Conservation (phyloP, 2,888 invertebrate genomes). For the Buathra laborator region DNA sequence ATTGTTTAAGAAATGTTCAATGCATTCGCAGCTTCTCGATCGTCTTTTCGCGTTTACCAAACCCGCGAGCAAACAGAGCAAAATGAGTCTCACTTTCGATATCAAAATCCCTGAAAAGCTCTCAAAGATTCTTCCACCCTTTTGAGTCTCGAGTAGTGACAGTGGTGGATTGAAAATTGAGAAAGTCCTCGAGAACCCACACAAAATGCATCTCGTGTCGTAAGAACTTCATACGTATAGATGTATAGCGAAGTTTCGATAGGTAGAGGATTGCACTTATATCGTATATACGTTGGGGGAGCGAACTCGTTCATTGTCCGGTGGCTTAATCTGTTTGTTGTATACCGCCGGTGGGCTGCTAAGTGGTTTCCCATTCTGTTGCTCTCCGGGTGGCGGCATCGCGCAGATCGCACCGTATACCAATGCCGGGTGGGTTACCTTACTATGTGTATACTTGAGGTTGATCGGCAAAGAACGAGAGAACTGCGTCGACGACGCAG, state of each 20-base stretch:
- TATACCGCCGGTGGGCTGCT: constrained; percentile 82
- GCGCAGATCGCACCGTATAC: constrained; percentile 11
- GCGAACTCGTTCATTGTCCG: constrained; percentile 78
- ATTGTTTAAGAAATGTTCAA: too few species aligned
- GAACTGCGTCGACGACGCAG: constrained; percentile 40
- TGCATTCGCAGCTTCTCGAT: not conserved
- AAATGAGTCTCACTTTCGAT: not conserved
- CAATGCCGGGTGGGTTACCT: not conserved
- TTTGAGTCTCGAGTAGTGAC: constrained; percentile 5
- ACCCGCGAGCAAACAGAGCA: not conserved
- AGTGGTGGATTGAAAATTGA: not conserved
- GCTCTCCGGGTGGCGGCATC: constrained; percentile 58
- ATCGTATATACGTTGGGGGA: constrained; percentile 49
- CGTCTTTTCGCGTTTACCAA: not conserved
- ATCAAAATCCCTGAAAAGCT: not conserved
- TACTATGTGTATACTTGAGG: not conserved
- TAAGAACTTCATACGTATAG: constrained; percentile 6
- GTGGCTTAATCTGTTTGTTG: constrained; percentile 84
- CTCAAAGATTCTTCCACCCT: not conserved
- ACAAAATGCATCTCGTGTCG: constrained; percentile 9
- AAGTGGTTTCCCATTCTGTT: constrained; percentile 83
- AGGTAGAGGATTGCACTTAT: constrained; percentile 40
- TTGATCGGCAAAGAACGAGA: constrained; percentile 55
- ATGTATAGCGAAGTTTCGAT: constrained; percentile 54
- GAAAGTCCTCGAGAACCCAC: constrained; percentile 6